phyloP scores from a whole-genome alignment of 2,888 invertebrate species.

The Pammene fasciana region DNA sequence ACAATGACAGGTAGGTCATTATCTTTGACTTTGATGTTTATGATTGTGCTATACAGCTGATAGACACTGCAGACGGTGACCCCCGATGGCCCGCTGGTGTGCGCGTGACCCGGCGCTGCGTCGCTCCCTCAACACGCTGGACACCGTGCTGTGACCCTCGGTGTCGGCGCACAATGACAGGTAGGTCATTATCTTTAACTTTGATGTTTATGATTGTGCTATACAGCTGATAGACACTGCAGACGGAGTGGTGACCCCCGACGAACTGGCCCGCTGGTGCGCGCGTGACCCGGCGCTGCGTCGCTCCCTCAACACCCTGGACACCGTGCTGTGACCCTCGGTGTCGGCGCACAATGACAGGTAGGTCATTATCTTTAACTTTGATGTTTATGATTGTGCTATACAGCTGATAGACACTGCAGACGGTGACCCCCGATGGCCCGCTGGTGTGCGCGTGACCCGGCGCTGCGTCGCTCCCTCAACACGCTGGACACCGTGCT shows the following conservation, averaged over 20 bases:
- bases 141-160: slow-evolving; percentile 88
- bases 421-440: slow-evolving; percentile 91
- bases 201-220: too few relatives aligned
- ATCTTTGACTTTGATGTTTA: too few relatives aligned
- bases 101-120: slow-evolving; percentile 88
- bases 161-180: slow-evolving; percentile 18
- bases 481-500: slow-evolving; percentile 89
- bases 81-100: slow-evolving; percentile 91
- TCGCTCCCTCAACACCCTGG: slow-evolving; percentile 87
- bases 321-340: slow-evolving; percentile 88
- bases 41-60: too few relatives aligned
- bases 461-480: slow-evolving; percentile 86
- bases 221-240: too few relatives aligned
- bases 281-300: slow-evolving; percentile 88
- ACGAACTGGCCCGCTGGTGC: slow-evolving; percentile 92
- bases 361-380: neutral
- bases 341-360: slow-evolving; percentile 18
- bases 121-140: slow-evolving; percentile 87
- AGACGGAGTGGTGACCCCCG: slow-evolving; percentile 90
- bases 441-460: slow-evolving; percentile 90
- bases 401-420: too few relatives aligned
- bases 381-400: too few relatives aligned
- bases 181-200: neutral
- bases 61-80: slow-evolving; percentile 91
- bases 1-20: neutral